Base-by-base conservation (phyloP, 2,797 vertebrate genomes). In the Telmatherina bonti region DNA sequence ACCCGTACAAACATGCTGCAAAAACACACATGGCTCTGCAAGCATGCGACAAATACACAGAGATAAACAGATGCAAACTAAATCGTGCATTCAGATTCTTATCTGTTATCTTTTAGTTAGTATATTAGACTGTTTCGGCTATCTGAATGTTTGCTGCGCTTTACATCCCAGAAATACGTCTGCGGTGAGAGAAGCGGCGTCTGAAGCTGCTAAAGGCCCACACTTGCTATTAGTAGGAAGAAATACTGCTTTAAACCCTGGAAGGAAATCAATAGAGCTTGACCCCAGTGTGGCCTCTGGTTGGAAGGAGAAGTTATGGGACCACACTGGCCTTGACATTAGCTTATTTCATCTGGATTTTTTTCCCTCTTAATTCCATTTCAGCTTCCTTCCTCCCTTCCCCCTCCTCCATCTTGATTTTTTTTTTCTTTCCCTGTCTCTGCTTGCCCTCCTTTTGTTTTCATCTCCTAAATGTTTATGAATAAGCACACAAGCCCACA, bases 211-310 rank as follows among this genome's bases (percentile, higher is more conserved):
- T 74, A 70, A 82, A 86, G 76, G 55, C 74, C 61, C 77, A 64
- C 66, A 53, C 68, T 82, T 54, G 83, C 84, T 85, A 86, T 87
- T 88, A 91, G 84, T 72, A 72, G 85, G 88, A 76, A 92, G 89
- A 93, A 91, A 93, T 91, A 93, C 87, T 76, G 89, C 90, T 82
- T 90, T 87, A 87, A 87, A 83, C 83, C 85, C 80, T 70, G 73
- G 81, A 72, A 89, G 83, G 76, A 91, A 91, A 93, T 93, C 92
- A 91, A 94, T 94, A 92, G 78, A 91, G 86, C 77, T 89, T 91
- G 90, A 93, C 91, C 90, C 86, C 79, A 36, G 79, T 75, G 90
- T 88, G 88, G 90, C 89, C 88, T 81, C 89, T 89, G 20, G 76
- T 88, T 90, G 84, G 82, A 89, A 70, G 74, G 84, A 91, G 84